phyloP scores from a whole-genome alignment of 2,113 vertebrate genomes.

The Rhineura floridana region DNA sequence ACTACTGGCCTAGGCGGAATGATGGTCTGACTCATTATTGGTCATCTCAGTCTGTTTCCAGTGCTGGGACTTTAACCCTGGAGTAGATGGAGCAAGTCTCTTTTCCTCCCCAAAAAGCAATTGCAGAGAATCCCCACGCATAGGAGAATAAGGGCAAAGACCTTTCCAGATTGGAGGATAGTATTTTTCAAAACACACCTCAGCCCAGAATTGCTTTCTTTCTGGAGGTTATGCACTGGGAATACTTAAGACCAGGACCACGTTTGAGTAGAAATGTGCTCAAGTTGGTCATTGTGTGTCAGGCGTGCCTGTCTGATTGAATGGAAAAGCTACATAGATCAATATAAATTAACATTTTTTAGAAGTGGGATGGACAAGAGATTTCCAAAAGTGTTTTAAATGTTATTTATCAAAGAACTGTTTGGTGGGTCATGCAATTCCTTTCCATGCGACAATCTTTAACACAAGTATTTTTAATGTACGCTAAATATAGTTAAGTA shows the following conservation, averaged over 20 bases:
- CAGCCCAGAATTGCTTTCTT: background rate
- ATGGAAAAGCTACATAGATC: no score
- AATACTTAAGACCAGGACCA: background rate
- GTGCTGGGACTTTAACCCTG: background rate
- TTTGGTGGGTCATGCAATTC: background rate
- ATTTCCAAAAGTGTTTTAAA: background rate
- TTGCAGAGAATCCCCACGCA: background rate
- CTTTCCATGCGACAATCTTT: background rate
- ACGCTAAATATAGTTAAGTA: conserved; percentile 28
- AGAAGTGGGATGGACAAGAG: background rate
- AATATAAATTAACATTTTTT: background rate
- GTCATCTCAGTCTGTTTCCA: background rate
- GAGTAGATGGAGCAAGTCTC: background rate
- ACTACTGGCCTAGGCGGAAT: background rate
- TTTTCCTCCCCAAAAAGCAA: background rate
- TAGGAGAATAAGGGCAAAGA: background rate
- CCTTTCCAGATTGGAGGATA: background rate
- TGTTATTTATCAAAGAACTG: background rate
- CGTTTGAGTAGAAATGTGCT: background rate
- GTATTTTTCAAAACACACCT: background rate
- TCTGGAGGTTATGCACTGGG: background rate
- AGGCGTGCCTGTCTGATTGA: background rate
- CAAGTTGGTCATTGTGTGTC: background rate
- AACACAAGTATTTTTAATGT: conserved; percentile 26
- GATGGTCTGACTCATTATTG: background rate